These are phyloP conservation scores for Meles meles DNA, from an alignment of 2,113 vertebrate genomes.

Conservation along the genomic window DNA sequence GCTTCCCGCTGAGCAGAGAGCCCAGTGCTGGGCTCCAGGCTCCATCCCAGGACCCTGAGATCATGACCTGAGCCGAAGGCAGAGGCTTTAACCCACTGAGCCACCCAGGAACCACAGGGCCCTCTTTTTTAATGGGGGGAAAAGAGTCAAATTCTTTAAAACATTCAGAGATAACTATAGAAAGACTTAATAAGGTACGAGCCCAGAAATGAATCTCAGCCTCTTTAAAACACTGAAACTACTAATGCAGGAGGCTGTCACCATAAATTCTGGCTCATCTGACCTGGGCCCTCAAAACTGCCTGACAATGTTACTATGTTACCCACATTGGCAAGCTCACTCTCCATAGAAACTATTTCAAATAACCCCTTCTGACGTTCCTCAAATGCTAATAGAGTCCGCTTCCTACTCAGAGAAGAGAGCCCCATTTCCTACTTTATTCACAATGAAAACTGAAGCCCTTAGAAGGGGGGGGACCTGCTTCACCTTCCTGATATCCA, in stretches of 20 bases:
- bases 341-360: background rate
- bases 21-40: too few relatives aligned
- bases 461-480: background rate
- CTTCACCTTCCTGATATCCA: background rate
- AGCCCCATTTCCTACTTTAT: background rate
- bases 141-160: background rate
- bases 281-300: background rate
- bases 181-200: background rate
- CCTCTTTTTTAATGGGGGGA: background rate
- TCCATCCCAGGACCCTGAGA: too few relatives aligned
- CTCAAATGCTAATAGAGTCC: background rate
- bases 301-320: background rate
- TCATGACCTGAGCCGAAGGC: too few relatives aligned
- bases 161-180: background rate
- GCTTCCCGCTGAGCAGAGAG: too few relatives aligned
- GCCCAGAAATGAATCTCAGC: background rate
- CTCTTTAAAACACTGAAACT: constrained; percentile 1
- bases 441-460: background rate
- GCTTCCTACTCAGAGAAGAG: background rate
- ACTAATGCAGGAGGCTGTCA: background rate
- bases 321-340: background rate
- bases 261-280: background rate
- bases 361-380: background rate
- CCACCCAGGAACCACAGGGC: too few relatives aligned
- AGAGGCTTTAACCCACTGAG: too few relatives aligned